Base-by-base conservation (phyloP, 2,113 vertebrate genomes). In the Phylloscopus trochiloides region DNA sequence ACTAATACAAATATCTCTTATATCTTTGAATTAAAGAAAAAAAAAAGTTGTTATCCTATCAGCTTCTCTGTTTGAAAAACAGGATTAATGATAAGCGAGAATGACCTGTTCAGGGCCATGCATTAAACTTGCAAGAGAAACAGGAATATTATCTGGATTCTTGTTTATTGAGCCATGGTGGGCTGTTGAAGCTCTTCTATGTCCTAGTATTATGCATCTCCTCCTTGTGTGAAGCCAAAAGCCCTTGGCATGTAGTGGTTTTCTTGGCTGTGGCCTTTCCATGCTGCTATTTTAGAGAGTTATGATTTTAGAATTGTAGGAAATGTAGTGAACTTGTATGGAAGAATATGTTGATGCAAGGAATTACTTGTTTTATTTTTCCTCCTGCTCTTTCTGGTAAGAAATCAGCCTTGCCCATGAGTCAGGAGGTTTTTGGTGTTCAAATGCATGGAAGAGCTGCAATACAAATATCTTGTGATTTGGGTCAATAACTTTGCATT, bases 401-500 rank as follows among this genome's bases (percentile, higher is more conserved):
- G 87, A 91, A 92, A 94, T 82, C 17, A 4, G 85, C 38, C 67
- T 55, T 86, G 63, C 67, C 48, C 21, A 24, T 79, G 80, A 94
- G 52, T 89, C 91, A 72, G 85, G 74, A 66, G 62, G 57, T 28
- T 94, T 88, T 91, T 88, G 91, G 88, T 92, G 88, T 91, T 90
- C 92, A 96, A 92, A 97, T 86, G 89, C 85, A 76, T 75, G 91
- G 86, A 94, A 88, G 74, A 91, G 31, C 90, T 92, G 86, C 94
- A 95, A 95, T 93, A 95, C 94, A 95, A 96, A 94, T 91, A 95
- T 93, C 92, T 89, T 76, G 90, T 94, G 97, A 95, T 96, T 88
- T 96, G 97, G 97, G 96, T 97, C 96, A 97, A 86, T 96, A 96
- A 94, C 91, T 97, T 96, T 96, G 96, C 95, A 97, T 97, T 96